Evolutionary conservation across 2,797 vertebrate genomes (phyloP).

Genomic region (Sciaenops ocellatus): DNA sequence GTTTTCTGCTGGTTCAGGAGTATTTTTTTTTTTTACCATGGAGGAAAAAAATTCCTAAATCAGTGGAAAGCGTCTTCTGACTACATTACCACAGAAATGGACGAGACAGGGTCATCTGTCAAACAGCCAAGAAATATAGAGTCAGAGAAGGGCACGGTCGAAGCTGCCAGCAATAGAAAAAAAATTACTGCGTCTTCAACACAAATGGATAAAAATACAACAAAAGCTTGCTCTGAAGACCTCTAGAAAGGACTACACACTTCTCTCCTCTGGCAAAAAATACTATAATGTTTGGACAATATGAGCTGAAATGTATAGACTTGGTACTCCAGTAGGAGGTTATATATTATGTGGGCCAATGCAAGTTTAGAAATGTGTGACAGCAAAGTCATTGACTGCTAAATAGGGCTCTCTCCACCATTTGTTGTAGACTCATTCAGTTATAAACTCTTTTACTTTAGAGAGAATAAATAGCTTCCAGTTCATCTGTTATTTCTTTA

Average conservation of each 20-base stretch:
- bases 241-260: neutral
- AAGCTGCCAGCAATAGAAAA: constrained; percentile 30
- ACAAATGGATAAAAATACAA: constrained; percentile 20
- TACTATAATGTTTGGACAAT: neutral
- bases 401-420: neutral
- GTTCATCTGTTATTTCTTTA: constrained; percentile 32
- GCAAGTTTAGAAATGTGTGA: constrained; percentile 1
- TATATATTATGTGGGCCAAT: neutral
- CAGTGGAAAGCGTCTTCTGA: constrained; percentile 22
- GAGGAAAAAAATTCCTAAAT: constrained; percentile 34
- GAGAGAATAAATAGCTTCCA: constrained; percentile 19
- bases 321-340: neutral
- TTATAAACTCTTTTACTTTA: constrained; percentile 12
- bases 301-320: constrained; percentile 9
- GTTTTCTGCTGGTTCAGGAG: constrained; percentile 38
- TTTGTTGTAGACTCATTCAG: neutral
- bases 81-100: constrained; percentile 38
- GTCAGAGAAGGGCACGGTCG: constrained; percentile 19
- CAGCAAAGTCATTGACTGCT: neutral
- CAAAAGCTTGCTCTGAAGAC: constrained; percentile 9
- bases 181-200: constrained; percentile 7
- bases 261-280: neutral
- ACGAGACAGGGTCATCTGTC: constrained; percentile 50
- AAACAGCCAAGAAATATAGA: constrained; percentile 42
- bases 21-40: constrained; percentile 3